A percentile compares a stretch with the other conserved stretches of the same genome.
phyloP scores from a whole-genome alignment of 2,113 vertebrate genomes.

The Zapus hudsonius region DNA sequence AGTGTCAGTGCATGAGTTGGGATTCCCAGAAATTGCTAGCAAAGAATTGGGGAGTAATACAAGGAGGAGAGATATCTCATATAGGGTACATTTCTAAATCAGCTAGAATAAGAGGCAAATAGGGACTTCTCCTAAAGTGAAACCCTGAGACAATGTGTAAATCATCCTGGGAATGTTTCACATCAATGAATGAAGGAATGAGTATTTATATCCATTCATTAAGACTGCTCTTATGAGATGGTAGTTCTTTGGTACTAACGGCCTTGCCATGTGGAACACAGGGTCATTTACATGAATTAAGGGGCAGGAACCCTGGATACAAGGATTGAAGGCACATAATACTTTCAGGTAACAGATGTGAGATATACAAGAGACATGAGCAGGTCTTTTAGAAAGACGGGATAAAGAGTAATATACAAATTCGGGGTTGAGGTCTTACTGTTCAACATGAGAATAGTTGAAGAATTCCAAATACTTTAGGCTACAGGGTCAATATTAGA shows the following conservation, averaged over 20 bases:
- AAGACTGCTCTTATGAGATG: background rate
- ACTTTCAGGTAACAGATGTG: background rate
- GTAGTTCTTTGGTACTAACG: background rate
- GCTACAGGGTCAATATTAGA: background rate
- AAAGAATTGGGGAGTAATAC: background rate
- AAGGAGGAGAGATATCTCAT: background rate
- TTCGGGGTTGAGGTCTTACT: background rate
- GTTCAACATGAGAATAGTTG: fast-evolving
- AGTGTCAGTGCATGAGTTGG: background rate
- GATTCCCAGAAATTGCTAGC: background rate
- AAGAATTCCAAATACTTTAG: background rate
- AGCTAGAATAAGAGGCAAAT: background rate
- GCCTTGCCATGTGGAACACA: background rate
- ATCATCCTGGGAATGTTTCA: background rate
- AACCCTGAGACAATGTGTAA: background rate
- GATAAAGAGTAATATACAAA: fast-evolving
- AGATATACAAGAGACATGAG: background rate
- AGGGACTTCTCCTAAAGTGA: background rate
- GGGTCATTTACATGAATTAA: background rate
- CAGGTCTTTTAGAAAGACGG: background rate
- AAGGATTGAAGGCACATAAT: background rate
- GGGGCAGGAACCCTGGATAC: too few species aligned
- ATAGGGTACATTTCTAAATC: background rate
- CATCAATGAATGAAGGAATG: background rate
- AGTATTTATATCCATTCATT: background rate